Base-by-base conservation (phyloP, 2,888 invertebrate species). In the Panopea generosa region DNA sequence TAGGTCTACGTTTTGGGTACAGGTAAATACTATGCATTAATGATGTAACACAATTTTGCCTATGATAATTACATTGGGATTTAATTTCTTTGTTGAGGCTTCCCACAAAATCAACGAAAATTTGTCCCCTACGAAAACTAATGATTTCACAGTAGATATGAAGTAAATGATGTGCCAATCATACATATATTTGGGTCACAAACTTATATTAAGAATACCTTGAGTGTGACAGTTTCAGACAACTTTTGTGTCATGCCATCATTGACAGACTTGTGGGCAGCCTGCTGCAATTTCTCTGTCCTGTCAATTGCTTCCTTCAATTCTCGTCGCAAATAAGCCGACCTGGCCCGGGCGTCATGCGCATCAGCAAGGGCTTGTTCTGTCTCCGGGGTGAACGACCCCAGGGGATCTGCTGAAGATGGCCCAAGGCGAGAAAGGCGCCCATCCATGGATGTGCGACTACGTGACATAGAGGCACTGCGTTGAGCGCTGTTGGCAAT, bases 201-300 rank as follows among this genome's bases (percentile, higher is more conserved):
- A n/a, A n/a, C n/a, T n/a, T n/a, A n/a, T n/a, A n/a, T n/a, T n/a
- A n/a, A n/a, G n/a, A n/a, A 56, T 84, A 92, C 92, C 89, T 90
- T 91, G n/a, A 92, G 83, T 40, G 90, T 89, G 38, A 87, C 84
- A 6, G 92, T 92, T 76, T 92, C 92, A 1, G 90, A 88, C 18
- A 91, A 80, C 76, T 92, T 92, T 86, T 89, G 87, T 22, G 87
- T 88, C 49, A 92, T 83, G 2, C 92, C 92, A 65, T 90, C 87
- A 63, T 92, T 92, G 38, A 92, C 92, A 27, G 92, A 90, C 65
- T 86, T 86, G 77, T 91, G 91, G 11, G 91, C 91, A 7, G 89
- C 88, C 62, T 86, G 84, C 74, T 91, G 90, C n/a, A 91, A 84
- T 53, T 87, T 86, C 14, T 88, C 87, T 20, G 86, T 85, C 56